Base-by-base conservation (phyloP, 2,888 invertebrate species). In the Philaethria dido region DNA sequence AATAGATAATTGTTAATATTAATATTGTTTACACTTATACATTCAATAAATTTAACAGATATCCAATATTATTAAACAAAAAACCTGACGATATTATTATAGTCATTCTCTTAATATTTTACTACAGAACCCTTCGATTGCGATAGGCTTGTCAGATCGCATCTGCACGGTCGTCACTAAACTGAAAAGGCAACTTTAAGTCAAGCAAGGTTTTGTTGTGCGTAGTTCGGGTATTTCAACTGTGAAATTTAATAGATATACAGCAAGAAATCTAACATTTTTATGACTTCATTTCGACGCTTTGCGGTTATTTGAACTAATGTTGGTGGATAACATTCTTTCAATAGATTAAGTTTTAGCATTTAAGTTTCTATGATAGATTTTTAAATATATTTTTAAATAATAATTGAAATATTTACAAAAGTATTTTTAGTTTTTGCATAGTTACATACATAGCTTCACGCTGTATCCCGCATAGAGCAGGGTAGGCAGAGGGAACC, bases 121-220 rank as follows among this genome's bases (percentile, higher is more conserved):
- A 16, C n/a, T 18, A 8, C 16, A 11, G 60, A 60, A 60, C 47
- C 60, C 60, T 47, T 14, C 11, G 20, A 60, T 33, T 14, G 29
- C 18, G 25, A 45, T 25, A 29, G 16, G 77, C 75, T 77, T 79
- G 80, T 83, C 79, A 73, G 75, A 72, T 76, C 72, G 71, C 75
- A 79, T 77, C 72, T 73, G 70, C 60, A 67, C 66, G 45, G 72
- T 70, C 60, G 60, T 59, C 64, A 52, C 18, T 55, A 42, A 22
- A 64, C 39, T 16, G 48, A 50, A 60, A 59, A 68, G 45, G 52
- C 44, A 39, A 45, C 22, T 44, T 59, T 59, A 59, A 52, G 42
- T 50, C 44, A 22, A 39, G 42, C 33, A 57, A 39, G 22, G 13
- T 44, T 18, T 44, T 59, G 57, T 65, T 65, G 59, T 65, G 59